A percentile compares a stretch with the other conserved stretches of the same genome.
These are phyloP conservation scores for Perodicticus potto DNA, from an alignment of 2,797 vertebrate species.

Conservation along the genomic window DNA sequence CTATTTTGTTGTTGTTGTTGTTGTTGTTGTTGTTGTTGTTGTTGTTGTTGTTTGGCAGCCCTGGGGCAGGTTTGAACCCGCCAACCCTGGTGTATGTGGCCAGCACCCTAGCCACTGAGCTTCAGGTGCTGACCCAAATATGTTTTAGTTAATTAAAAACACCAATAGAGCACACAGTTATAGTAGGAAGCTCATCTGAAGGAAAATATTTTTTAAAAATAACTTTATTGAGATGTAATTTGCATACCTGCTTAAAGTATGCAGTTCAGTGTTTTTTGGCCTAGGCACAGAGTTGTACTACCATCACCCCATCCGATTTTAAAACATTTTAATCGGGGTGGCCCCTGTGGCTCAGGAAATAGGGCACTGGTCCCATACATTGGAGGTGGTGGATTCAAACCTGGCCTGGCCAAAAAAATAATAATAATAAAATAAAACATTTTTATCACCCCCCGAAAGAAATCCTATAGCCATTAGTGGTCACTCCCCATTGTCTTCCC, in stretches of 20 bases:
- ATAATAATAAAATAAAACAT: neutral
- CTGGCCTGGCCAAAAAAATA: no score
- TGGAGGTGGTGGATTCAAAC: no score
- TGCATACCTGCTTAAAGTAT: neutral
- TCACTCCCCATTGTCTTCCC: neutral
- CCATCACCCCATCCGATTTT: neutral
- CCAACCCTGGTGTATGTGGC: no score
- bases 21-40: no score
- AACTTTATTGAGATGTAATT: neutral
- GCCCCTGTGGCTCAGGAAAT: no score
- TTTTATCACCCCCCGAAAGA: neutral
- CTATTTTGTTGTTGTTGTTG: no score
- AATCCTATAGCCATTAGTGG: neutral
- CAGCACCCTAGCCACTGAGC: no score
- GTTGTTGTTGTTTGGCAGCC: no score
- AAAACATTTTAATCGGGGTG: neutral
- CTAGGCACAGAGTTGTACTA: neutral
- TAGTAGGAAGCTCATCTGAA: neutral
- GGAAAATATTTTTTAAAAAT: neutral
- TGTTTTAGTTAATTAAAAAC: neutral
- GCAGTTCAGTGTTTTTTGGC: neutral
- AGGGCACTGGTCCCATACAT: no score
- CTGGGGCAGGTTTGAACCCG: no score
- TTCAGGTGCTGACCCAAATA: no score
- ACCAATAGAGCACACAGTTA: neutral